Base-by-base conservation (phyloP, 2,113 vertebrate genomes). In the Perognathus longimembris region DNA sequence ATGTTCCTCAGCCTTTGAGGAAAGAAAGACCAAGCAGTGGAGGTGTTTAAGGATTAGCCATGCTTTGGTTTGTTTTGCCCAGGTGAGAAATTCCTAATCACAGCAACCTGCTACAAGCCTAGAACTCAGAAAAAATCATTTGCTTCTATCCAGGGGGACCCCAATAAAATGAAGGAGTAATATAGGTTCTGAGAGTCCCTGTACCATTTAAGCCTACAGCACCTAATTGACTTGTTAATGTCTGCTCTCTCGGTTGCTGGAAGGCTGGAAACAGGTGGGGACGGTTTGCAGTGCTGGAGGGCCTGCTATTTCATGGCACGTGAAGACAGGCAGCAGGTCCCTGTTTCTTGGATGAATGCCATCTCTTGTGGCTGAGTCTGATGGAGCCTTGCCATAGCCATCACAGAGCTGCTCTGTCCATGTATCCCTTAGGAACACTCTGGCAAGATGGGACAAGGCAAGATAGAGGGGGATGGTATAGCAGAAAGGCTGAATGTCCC, bases 161-260 rank as follows among this genome's bases (percentile, higher is more conserved):
- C 93, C 36, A 54, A 36, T 74, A 74, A 69, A 88, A 87, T 81
- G 83, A 92, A 59, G 89, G 57, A 81, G 11, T 77, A 14, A 79
- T n/a, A 36, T 1, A 59, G 57, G 17, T 89, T 81, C 86, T 34
- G 71, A 91, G 76, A 92, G 73, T 34, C 42, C 83, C 64, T 82
- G 86, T 81, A 32, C 85, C 78, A 45, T 84, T 85, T 42, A 70
- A 92, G 76, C 40, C 73, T 45, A 57, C 40, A 87, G 80, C 54
- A 66, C 81, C 89, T 91, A 70, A 95, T 70, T 94, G 92, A 89
- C 74, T 81, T 95, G 92, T 94, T 90, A 92, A 89, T 69, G 50
- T 92, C 86, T 95, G 34, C 69, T 80, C 54, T 89, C 57, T 40
- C 2, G 0, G n/a, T 38, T 38, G 66, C 69, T 71, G 17, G 36